Conservation (phyloP, 2,797 vertebrate species). For the Alauda arvensis region DNA sequence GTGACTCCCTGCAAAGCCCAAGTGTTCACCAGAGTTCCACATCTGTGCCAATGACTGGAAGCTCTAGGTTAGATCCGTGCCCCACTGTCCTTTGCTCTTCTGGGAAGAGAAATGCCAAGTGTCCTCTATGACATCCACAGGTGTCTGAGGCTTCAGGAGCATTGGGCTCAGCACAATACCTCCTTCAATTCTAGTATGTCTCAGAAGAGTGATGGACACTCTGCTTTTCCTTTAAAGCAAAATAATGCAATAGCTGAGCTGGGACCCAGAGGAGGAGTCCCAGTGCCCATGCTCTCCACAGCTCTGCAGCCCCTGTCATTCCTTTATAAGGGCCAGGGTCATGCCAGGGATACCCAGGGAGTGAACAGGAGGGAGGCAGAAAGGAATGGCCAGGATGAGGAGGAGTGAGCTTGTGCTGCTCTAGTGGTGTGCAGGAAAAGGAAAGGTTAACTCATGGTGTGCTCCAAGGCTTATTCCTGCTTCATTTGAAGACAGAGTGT, state of each 20-base stretch:
- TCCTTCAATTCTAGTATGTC: neutral
- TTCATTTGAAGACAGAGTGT: neutral
- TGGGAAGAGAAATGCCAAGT: neutral
- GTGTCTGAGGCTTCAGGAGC: neutral
- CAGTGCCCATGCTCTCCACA: neutral
- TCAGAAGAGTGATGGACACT: neutral
- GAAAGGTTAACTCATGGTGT: neutral
- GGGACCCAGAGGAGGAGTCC: neutral
- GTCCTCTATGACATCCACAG: neutral
- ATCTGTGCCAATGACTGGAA: neutral
- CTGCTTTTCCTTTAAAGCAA: neutral
- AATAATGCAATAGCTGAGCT: neutral
- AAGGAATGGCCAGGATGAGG: neutral
- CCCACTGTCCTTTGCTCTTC: neutral
- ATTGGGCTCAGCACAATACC: neutral
- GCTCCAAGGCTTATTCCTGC: neutral
- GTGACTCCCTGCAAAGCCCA: neutral
- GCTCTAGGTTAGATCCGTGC: neutral
- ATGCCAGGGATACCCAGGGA: neutral
- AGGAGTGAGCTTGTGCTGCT: neutral
- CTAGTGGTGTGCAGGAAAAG: neutral
- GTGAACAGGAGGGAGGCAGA: neutral
- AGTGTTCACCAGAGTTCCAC: neutral
- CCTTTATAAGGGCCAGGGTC: neutral
- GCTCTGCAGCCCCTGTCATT: neutral